Conservation (phyloP, 2,113 vertebrate genomes). For the Hystrix cristata region DNA sequence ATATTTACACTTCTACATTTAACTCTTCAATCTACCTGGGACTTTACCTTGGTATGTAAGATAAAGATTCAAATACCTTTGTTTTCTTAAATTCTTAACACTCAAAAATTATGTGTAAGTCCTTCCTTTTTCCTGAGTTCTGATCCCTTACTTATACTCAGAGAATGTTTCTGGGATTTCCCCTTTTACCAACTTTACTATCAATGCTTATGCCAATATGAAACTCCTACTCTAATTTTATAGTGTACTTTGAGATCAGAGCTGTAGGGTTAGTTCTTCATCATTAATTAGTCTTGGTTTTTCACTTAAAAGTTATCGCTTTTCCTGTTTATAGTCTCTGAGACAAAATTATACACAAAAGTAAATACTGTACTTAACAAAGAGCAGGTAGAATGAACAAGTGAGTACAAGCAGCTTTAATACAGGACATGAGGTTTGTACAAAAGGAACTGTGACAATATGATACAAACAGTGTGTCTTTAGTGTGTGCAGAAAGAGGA, state of each 20-base stretch:
- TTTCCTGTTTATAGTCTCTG: conserved; percentile 34
- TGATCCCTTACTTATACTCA: neutral
- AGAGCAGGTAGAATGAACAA: neutral
- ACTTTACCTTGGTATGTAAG: conserved; percentile 32
- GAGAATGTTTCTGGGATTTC: conserved; percentile 12
- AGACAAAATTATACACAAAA: conserved; percentile 46
- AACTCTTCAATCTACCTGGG: neutral
- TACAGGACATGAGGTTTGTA: conserved; percentile 29
- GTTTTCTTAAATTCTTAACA: neutral
- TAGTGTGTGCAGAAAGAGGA: neutral
- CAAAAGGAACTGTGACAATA: neutral
- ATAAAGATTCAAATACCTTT: conserved; percentile 27
- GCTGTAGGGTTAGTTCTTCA: neutral
- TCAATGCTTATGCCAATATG: neutral
- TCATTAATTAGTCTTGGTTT: conserved; percentile 4
- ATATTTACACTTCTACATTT: neutral
- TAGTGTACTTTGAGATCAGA: neutral
- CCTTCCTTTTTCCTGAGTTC: conserved; percentile 10
- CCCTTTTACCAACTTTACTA: neutral
- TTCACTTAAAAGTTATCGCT: conserved; percentile 10
- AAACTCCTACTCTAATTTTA: neutral
- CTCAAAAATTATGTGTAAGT: neutral
- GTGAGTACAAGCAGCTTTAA: neutral
- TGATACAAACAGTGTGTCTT: neutral
- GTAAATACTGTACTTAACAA: neutral